Evolutionary conservation across 2,888 invertebrate genomes (phyloP), one percentile per base, ranked within the genome.

Genomic region (Eilema griseolum): DNA sequence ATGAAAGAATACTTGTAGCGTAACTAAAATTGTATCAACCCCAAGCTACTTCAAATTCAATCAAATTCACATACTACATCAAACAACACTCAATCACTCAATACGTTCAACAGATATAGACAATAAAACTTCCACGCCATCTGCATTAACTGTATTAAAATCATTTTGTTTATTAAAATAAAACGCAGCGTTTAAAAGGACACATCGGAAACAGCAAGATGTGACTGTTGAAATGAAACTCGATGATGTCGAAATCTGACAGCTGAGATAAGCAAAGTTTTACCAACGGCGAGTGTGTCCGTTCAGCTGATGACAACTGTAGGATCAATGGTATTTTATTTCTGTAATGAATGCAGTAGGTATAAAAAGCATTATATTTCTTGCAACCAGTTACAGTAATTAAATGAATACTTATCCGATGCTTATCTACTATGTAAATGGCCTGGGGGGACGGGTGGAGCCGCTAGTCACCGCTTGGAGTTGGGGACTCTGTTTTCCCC

Each of bases 241-340:
- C 61, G 75, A 75, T 79, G 79, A 79, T 80, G 75, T 79, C 63
- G 63, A 81, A 84, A 76, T 76, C 73, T 69, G 72, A 75, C 76
- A 79, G 72, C 76, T 73, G 57, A 83, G 86, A 87, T 87, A 87
- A 87, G 82, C 82, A 75, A 86, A 87, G 85, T 86, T 86, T 85
- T 76, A 67, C 83, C 71, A 79, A 74, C 81, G 69, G 73, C 61
- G 72, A 72, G 77, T 73, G 75, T 73, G 65, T 75, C 71, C 76
- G 72, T 59, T 69, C 57, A 60, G 52, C 31, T 63, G 64, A 67
- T 46, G 52, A 56, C n/a, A 64, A 60, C 65, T 23, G 16, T 31
- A 52, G 60, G 52, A 64, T 67, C 33, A 67, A 31, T 67, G 63
- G 33, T n/a, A 3, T 57, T 66, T 41, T 62, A 41, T 28, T 41